Conservation (phyloP, 2,888 invertebrate species). For the Eledone cirrhosa region DNA sequence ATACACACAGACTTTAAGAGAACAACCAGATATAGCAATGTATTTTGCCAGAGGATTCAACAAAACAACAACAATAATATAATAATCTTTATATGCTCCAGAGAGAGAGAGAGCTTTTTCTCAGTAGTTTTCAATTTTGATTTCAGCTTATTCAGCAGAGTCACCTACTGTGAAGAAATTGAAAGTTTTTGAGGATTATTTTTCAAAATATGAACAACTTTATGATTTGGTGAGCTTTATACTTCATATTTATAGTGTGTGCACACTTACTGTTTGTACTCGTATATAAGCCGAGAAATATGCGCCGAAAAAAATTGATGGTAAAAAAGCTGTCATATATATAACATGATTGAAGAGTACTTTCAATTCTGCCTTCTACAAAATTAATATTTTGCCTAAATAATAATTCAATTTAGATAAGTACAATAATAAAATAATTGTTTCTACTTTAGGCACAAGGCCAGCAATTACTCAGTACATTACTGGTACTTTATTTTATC, state of each 20-base stretch:
- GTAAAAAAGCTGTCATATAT: neutral
- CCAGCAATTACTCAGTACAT: too few relatives aligned
- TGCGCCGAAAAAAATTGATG: neutral
- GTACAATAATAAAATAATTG: too few relatives aligned
- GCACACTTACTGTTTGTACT: neutral
- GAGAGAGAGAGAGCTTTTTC: neutral
- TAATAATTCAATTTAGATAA: neutral
- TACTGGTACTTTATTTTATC: too few relatives aligned
- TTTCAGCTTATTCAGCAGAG: constrained; percentile 68
- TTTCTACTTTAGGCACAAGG: too few relatives aligned
- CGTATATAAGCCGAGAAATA: too few relatives aligned
- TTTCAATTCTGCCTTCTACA: neutral
- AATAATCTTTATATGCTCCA: neutral
- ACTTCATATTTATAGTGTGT: neutral
- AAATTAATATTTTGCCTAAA: neutral
- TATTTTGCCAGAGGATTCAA: too few relatives aligned
- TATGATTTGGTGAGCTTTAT: constrained; percentile 49
- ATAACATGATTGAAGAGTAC: neutral
- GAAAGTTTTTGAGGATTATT: constrained; percentile 71
- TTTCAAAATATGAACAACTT: constrained; percentile 67
- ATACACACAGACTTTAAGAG: too few relatives aligned
- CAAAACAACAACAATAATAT: neutral
- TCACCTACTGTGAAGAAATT: constrained; percentile 70
- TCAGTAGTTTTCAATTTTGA: constrained; percentile 22
- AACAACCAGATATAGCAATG: too few relatives aligned